These are phyloP conservation scores for Hippocampus abdominalis DNA, from an alignment of 2,113 vertebrate species.

Conservation along the genomic window DNA sequence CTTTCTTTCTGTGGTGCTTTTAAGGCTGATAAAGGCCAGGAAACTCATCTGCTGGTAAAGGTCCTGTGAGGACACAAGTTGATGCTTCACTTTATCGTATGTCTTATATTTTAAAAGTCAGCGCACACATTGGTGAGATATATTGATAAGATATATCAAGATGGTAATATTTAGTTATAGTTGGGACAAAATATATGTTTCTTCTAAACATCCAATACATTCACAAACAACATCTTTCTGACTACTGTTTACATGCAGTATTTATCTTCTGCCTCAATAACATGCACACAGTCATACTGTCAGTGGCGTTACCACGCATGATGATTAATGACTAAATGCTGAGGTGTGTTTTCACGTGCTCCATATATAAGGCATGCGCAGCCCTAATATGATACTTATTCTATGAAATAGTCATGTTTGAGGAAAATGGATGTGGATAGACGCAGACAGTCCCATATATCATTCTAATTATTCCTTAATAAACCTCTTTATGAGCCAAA, in stretches of 20 bases:
- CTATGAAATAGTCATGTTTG: constrained; percentile 69
- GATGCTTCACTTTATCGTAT: neutral
- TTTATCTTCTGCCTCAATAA: constrained; percentile 26
- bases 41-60: constrained; percentile 23
- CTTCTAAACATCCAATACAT: constrained; percentile 1
- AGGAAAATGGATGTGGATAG: constrained; percentile 70
- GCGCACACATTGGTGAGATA: neutral
- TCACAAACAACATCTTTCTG: constrained; percentile 19
- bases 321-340: constrained; percentile 73
- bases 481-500: constrained; percentile 51
- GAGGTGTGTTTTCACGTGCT: constrained; percentile 62
- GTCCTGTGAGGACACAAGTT: too few species aligned
- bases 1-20: constrained; percentile 63
- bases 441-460: constrained; percentile 74
- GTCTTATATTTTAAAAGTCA: constrained; percentile 25
- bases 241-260: constrained; percentile 47
- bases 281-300: constrained; percentile 16
- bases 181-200: neutral
- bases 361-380: constrained; percentile 57
- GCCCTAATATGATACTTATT: constrained; percentile 71
- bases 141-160: neutral
- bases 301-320: constrained; percentile 43
- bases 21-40: constrained; percentile 44
- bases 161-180: neutral
- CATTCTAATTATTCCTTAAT: constrained; percentile 76